phyloP scores from a whole-genome alignment of 1,140 invertebrate species.

The Mya arenaria region DNA sequence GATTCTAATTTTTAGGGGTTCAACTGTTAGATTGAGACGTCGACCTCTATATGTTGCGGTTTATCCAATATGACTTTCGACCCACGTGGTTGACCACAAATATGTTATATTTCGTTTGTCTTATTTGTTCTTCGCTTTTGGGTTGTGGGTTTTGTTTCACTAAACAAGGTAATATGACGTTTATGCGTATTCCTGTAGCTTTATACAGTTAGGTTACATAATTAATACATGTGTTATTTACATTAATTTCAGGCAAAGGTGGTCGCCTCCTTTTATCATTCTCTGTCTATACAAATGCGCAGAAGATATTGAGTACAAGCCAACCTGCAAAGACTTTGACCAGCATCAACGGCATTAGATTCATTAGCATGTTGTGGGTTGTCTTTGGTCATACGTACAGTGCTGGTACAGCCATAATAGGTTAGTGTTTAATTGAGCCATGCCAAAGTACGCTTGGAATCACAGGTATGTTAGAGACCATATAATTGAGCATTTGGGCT shows the following conservation, averaged over 20 bases:
- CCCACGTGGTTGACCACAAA: neutral
- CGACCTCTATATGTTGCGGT: no score
- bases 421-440: slow-evolving; percentile 62
- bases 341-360: slow-evolving; percentile 77
- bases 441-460: no score
- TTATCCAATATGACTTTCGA: no score
- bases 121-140: neutral
- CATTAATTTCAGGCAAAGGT: slow-evolving; percentile 64
- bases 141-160: neutral
- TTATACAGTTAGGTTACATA: neutral
- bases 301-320: slow-evolving; percentile 66
- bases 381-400: slow-evolving; percentile 90
- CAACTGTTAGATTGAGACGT: no score
- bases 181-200: neutral
- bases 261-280: slow-evolving; percentile 63
- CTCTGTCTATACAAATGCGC: slow-evolving; percentile 69
- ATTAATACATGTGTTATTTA: slow-evolving; percentile 10
- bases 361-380: slow-evolving; percentile 95
- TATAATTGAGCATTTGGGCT: no score
- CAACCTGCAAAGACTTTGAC: slow-evolving; percentile 60
- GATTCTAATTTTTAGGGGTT: no score
- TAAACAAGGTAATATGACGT: neutral
- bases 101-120: neutral
- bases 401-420: slow-evolving; percentile 80
- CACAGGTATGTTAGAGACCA: no score